phyloP scores from a whole-genome alignment of 2,797 vertebrate genomes.

The Podargus strigoides region DNA sequence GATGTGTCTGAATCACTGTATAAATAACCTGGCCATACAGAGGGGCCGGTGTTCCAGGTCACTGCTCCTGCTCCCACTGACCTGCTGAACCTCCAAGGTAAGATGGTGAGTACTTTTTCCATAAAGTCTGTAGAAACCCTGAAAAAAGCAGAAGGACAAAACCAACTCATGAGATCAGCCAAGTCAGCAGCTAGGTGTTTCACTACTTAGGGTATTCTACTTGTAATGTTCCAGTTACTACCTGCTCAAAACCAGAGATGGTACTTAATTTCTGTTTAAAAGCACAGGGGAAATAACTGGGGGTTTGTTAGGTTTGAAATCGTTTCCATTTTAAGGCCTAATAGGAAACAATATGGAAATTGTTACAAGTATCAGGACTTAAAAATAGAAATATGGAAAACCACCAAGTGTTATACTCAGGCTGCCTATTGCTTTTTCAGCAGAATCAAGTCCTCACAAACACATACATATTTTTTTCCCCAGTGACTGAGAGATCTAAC shows the following conservation, averaged over 20 bases:
- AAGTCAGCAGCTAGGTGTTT: not conserved
- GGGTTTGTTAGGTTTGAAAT: not conserved
- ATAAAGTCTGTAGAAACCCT: not conserved
- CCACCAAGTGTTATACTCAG: not conserved
- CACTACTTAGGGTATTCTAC: not conserved
- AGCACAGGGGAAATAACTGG: not conserved
- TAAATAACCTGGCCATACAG: not conserved
- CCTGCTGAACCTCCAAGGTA: not conserved
- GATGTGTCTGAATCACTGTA: too few relatives aligned
- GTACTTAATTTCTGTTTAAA: not conserved
- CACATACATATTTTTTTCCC: not conserved
- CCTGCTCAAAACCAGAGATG: not conserved
- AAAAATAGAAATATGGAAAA: not conserved
- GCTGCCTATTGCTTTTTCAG: not conserved
- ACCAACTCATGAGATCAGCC: not conserved
- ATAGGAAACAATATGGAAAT: not conserved
- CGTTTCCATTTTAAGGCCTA: not conserved
- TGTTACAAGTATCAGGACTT: not conserved
- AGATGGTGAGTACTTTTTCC: not conserved
- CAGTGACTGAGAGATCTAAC: not conserved
- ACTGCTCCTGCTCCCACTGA: not conserved
- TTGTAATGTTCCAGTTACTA: not conserved
- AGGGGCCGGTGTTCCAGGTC: not conserved
- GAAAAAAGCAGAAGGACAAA: not conserved
- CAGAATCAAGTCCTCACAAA: not conserved